Evolutionary conservation across 2,113 vertebrate genomes (phyloP), one percentile per base, ranked within the genome.

Genomic region (Dromaius novaehollandiae): DNA sequence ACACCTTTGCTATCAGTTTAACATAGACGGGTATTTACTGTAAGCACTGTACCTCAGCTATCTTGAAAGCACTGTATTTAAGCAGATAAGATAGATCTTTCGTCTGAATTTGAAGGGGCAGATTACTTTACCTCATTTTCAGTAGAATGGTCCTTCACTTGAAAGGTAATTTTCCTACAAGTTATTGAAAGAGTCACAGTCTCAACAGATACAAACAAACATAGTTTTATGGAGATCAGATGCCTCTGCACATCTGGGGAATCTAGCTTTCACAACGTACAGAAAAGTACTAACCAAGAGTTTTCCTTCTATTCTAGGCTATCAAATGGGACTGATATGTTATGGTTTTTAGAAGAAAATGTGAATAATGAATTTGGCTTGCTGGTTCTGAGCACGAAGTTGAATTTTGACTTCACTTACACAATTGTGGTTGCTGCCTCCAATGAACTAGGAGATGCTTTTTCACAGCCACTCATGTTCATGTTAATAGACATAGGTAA

Each of bases 381-480:
- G 0, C 8, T 95, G 88, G 83, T 90, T 86, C 95, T 98, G 75
- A 88, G 83, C 74, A 46, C 64, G 66, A 96, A 24, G 83, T 25
- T 92, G 86, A 89, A 42, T 55, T 96, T 69, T 11, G 51, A 93
- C 48, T 97, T 96, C 9, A 97, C 19, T 38, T 98, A 98, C 91
- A 97, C 84, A 30, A 50, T 91, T 61, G 94, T 76, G 78, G 97
- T 98, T 30, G 92, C n/a, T 2, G 97, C 97, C 66, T 71, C 19
- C 63, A 98, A 98, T 1, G 7, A 58, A 4, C 91, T 98, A 1
- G 98, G 98, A 21, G 97, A 30, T 15, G 90, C 93, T 18, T 89
- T 85, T 11, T 98, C 98, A 18, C 73, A 87, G 82, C 93, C 97
- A 0, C 42, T 95, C 3, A 66, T 53, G 6, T 97, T 96, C 88